phyloP scores from a whole-genome alignment of 2,888 invertebrate genomes.

The Scotopteryx bipunctaria region DNA sequence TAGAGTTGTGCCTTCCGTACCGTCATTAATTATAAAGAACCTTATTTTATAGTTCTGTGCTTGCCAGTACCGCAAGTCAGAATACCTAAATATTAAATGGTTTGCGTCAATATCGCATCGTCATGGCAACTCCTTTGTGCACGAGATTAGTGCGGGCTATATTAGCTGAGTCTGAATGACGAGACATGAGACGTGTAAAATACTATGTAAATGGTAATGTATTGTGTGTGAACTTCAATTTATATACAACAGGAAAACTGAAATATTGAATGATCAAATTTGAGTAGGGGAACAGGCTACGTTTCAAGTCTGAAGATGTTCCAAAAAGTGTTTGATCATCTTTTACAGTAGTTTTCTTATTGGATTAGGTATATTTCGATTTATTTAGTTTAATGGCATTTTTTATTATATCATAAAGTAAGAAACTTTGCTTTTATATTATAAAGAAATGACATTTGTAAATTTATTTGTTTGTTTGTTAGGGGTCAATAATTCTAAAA shows the following conservation, averaged over 20 bases:
- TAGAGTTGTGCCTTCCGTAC: too few relatives aligned
- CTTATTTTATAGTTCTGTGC: constrained; percentile 4
- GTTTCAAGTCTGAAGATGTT: too few relatives aligned
- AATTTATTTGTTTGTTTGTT: too few relatives aligned
- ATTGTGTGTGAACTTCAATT: constrained; percentile 18
- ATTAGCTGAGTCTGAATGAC: constrained; percentile 58
- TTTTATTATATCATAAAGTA: too few relatives aligned
- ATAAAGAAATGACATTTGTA: too few relatives aligned
- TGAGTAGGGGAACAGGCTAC: too few relatives aligned
- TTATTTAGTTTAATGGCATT: too few relatives aligned
- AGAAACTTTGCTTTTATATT: too few relatives aligned
- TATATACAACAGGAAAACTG: constrained; percentile 19
- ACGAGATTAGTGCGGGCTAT: constrained; percentile 73
- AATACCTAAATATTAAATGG: constrained; percentile 82
- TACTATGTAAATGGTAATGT: constrained; percentile 26
- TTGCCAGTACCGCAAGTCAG: constrained; percentile 56
- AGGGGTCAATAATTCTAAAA: too few relatives aligned
- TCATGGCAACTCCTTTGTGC: constrained; percentile 80
- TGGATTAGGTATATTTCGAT: not conserved
- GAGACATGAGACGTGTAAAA: constrained; percentile 36
- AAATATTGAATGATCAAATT: not conserved
- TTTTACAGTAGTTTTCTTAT: too few relatives aligned
- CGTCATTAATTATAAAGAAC: not conserved
- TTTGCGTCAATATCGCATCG: constrained; percentile 73
- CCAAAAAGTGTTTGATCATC: not conserved